These are phyloP conservation scores for Brachyrhaphis roseni DNA, from an alignment of 2,797 vertebrate species.

Conservation along the genomic window DNA sequence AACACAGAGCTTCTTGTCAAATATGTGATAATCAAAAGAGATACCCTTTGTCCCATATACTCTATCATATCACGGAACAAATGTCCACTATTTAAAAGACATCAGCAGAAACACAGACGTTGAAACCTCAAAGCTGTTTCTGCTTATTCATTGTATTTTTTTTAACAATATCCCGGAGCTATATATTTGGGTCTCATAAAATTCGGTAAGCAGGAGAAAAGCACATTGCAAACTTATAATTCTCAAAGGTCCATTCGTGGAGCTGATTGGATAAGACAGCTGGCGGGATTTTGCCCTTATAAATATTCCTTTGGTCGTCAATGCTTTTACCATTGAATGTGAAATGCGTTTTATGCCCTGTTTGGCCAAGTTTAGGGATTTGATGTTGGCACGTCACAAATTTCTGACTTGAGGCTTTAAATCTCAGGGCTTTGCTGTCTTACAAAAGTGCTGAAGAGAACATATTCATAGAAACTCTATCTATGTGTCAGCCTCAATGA, in stretches of 20 bases:
- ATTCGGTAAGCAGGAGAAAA: constrained; percentile 31
- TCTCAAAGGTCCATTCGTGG: constrained; percentile 14
- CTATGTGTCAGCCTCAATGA: neutral
- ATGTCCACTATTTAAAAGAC: neutral
- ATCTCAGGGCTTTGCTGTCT: constrained; percentile 4
- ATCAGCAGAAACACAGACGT: constrained; percentile 7
- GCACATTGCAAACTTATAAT: constrained; percentile 29
- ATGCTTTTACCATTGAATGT: constrained; percentile 23
- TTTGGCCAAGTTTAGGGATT: constrained; percentile 24
- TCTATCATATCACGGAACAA: constrained; percentile 6
- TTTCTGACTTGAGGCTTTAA: constrained; percentile 15
- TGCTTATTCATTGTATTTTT: constrained; percentile 26
- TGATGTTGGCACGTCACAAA: constrained; percentile 12
- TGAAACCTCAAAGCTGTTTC: neutral
- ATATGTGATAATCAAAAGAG: constrained; percentile 17
- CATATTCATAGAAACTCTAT: neutral
- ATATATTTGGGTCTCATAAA: constrained; percentile 44
- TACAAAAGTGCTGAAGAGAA: constrained; percentile 6
- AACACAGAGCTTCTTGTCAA: constrained; percentile 31
- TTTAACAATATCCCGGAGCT: constrained; percentile 15
- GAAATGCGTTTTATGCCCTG: constrained; percentile 34
- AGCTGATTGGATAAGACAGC: constrained; percentile 39
- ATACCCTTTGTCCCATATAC: constrained; percentile 7
- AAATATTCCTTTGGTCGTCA: constrained; percentile 44
- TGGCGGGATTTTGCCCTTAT: constrained; percentile 24